phyloP scores from a whole-genome alignment of 2,113 vertebrate genomes.

The Lampris megalopsis region DNA sequence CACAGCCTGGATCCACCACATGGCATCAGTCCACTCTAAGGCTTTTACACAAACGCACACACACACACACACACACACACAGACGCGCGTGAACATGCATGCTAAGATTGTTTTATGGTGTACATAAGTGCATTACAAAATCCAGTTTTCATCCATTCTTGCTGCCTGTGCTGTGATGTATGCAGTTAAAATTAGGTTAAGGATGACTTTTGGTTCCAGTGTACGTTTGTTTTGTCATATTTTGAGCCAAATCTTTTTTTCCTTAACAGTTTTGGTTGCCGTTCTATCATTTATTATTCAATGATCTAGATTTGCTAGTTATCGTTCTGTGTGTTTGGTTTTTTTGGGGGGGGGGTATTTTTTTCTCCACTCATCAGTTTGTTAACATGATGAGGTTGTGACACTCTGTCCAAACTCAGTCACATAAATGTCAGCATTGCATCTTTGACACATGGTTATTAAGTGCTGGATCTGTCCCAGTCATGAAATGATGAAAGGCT shows the following conservation, averaged over 20 bases:
- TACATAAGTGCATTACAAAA: background rate
- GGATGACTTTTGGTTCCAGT: too few relatives aligned
- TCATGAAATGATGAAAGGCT: slow-evolving; percentile 41
- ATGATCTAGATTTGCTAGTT: too few relatives aligned
- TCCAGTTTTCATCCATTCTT: background rate
- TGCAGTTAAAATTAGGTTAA: too few relatives aligned
- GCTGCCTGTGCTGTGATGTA: background rate
- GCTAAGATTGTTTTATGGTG: background rate
- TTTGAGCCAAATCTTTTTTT: too few relatives aligned
- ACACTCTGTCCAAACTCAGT: background rate
- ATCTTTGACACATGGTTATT: slow-evolving; percentile 1
- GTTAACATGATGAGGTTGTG: too few relatives aligned
- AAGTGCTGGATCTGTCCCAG: background rate
- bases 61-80: background rate
- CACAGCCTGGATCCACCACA: background rate
- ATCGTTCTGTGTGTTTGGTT: too few relatives aligned
- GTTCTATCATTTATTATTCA: too few relatives aligned
- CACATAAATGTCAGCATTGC: background rate
- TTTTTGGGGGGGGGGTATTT: too few relatives aligned
- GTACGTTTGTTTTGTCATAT: too few relatives aligned
- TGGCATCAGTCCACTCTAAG: background rate
- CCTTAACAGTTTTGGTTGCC: too few relatives aligned
- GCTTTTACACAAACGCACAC: background rate
- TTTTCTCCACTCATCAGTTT: too few relatives aligned
- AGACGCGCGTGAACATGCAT: background rate